phyloP scores from a whole-genome alignment of 2,797 vertebrate species.

The Coregonus suidteri region DNA sequence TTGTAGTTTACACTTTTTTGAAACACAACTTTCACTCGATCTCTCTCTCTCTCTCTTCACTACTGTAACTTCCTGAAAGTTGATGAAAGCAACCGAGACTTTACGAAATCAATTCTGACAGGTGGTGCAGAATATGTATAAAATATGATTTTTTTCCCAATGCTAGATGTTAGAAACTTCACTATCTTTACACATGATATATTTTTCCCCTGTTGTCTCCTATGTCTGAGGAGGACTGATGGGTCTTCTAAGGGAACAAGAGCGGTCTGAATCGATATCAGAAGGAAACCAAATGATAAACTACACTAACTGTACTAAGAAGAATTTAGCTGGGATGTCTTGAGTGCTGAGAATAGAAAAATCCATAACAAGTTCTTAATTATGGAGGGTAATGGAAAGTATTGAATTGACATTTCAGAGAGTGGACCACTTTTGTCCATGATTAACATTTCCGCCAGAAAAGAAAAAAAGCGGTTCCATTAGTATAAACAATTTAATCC shows the following conservation, averaged over 20 bases:
- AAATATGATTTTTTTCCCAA: neutral
- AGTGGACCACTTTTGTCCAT: slow-evolving; percentile 44
- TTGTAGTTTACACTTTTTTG: slow-evolving; percentile 25
- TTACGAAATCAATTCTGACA: neutral
- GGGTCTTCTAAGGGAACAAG: neutral
- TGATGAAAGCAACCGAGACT: neutral
- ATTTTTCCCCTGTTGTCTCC: neutral
- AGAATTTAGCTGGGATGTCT: neutral
- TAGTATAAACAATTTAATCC: slow-evolving; percentile 30
- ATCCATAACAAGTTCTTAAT: slow-evolving; percentile 38
- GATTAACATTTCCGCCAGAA: slow-evolving; percentile 47
- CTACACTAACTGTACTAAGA: slow-evolving; percentile 5
- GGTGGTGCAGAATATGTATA: neutral
- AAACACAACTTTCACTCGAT: neutral
- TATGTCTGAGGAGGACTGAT: neutral
- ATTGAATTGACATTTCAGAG: slow-evolving; percentile 47
- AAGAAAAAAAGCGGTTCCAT: neutral
- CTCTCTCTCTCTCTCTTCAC: too few relatives aligned
- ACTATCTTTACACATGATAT: neutral
- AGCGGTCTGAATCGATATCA: neutral
- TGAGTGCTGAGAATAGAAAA: neutral
- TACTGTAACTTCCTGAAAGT: neutral
- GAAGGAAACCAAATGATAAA: neutral
- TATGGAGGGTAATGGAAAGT: slow-evolving; percentile 37
- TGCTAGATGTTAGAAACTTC: neutral